Conservation (phyloP, 2,888 invertebrate species). For the Tachina lurida region DNA sequence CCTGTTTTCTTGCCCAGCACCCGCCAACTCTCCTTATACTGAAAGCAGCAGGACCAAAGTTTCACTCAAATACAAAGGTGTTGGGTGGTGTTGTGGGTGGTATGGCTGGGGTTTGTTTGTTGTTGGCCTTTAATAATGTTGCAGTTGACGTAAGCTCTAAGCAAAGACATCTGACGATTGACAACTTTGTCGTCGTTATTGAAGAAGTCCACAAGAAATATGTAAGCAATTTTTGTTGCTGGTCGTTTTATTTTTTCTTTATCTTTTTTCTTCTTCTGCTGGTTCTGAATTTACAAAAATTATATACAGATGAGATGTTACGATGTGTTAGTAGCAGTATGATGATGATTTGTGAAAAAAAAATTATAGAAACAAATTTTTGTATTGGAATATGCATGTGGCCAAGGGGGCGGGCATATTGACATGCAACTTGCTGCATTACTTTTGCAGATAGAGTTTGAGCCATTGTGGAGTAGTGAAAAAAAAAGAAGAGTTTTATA, state of each 20-base stretch:
- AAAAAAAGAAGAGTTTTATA: constrained; percentile 25
- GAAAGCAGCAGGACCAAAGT: constrained; percentile 43
- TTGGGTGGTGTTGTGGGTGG: not conserved
- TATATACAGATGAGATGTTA: constrained; percentile 61
- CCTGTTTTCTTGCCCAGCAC: not conserved
- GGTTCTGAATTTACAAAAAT: constrained; percentile 50
- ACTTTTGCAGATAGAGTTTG: not conserved
- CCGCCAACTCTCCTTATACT: constrained; percentile 52
- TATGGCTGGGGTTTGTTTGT: constrained; percentile 29
- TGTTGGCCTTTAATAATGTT: constrained; percentile 65
- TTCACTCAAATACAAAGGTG: constrained; percentile 31
- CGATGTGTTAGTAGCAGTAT: constrained; percentile 21
- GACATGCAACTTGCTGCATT: constrained; percentile 51
- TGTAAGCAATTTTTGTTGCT: constrained; percentile 47
- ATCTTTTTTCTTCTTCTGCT: constrained; percentile 33
- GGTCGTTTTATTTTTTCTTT: not conserved
- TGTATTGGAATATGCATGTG: constrained; percentile 47
- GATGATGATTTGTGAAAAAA: constrained; percentile 39
- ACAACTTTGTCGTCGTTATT: constrained; percentile 70
- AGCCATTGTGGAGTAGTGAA: not conserved
- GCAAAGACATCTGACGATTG: constrained; percentile 70
- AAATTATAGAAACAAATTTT: constrained; percentile 17
- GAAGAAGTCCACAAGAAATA: constrained; percentile 56
- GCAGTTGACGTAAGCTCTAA: constrained; percentile 69
- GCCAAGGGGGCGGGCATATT: constrained; percentile 25